Base-by-base conservation (phyloP, 35 echinoderm and acorn worm genomes). In the Apostichopus californicus region DNA sequence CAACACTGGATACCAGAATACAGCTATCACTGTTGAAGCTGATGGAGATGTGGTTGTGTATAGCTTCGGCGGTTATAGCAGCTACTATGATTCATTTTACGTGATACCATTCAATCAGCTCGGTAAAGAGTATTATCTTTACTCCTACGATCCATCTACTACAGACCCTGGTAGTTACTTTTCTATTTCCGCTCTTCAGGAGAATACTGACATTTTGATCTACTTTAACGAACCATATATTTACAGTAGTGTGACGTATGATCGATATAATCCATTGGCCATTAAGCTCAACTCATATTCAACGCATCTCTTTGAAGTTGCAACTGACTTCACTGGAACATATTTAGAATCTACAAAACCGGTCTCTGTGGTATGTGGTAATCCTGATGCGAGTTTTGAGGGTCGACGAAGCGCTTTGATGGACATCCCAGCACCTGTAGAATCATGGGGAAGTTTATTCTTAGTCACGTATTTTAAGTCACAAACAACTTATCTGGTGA, bases 41-140 rank as follows among this genome's bases (percentile, higher is more conserved):
- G 22, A 85, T 24, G 81, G 81, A 3, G 81, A 85, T 20, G 81
- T 85, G 3, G 81, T 85, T n/a, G 4, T 85, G 54, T 85, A 85
- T 59, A 9, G 81, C 5, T 85, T 23, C 17, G 57, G 81, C 20
- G 17, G 21, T 17, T 85, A 58, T 5, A 2, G 11, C 10, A 13
- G 7, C 55, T 58, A 59, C 17, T n/a, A 85, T n/a, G 81, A 85
- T 59, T 58, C 55, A 8, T 85, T 85, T 52, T 85, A 85, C 54
- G 81, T 56, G 54, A 58, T 85, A 20, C 81, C 81, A 59, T 5
- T 85, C 1, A 17, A 85, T n/a, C 55, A 85, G 17, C 5, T 23
- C 5, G 81, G 81, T 5, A 58, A 4, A 20, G 81, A 85, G 81
- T 85, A 85, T 52, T 58, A 85, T 25, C 18, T 58, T 8, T 59